Conservation (phyloP, 2,113 vertebrate species). For the Neolamprologus cancellatus region DNA sequence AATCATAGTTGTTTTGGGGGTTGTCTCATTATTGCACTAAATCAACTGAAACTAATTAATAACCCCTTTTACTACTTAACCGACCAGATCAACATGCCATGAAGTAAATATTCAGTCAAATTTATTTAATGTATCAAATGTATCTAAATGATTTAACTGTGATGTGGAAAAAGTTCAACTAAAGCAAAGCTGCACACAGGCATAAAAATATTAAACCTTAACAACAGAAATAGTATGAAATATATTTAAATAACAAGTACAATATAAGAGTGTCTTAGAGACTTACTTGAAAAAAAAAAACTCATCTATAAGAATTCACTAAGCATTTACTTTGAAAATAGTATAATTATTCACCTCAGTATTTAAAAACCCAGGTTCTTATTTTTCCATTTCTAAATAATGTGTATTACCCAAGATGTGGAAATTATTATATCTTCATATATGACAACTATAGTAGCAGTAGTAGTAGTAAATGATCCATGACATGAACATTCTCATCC, state of each 20-base stretch:
- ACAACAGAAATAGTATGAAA: not conserved
- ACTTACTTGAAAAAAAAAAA: not conserved
- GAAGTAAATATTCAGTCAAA: not conserved
- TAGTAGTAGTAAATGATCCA: not conserved
- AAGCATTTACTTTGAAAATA: not conserved
- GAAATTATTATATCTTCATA: not conserved
- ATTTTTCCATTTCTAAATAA: not conserved
- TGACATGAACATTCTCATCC: not conserved
- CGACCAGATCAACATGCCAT: not conserved
- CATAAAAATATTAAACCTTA: accelerated
- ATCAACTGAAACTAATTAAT: not conserved
- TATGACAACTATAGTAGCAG: not conserved
- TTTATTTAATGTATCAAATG: not conserved
- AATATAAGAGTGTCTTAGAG: not conserved
- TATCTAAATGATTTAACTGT: not conserved
- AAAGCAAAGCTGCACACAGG: not conserved
- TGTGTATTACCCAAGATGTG: not conserved
- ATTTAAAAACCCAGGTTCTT: not conserved
- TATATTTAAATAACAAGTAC: not conserved
- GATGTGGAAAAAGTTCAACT: not conserved
- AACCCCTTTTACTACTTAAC: not conserved
- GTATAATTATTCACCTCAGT: not conserved
- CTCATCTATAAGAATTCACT: not conserved
- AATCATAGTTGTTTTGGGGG: not conserved
- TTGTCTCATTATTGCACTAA: not conserved